These are phyloP conservation scores for Atrichornis clamosus DNA, from an alignment of 2,113 vertebrate species.

Conservation along the genomic window DNA sequence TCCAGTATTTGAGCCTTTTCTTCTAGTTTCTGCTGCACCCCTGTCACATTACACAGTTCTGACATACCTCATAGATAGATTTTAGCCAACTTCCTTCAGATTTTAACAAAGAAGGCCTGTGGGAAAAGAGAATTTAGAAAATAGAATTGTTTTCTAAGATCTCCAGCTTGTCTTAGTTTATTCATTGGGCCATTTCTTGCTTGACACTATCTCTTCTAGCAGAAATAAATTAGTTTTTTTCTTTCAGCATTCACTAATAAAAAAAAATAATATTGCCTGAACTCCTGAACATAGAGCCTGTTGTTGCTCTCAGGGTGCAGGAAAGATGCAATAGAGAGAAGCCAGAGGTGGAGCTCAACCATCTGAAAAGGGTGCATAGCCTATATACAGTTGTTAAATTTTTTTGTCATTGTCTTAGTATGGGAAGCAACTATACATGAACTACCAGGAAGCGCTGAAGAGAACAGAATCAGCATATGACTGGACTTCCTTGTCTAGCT, in stretches of 20 bases:
- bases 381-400: background rate
- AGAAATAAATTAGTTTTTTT: background rate
- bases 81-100: background rate
- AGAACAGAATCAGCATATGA: constrained; percentile 93
- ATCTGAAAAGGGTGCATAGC: background rate
- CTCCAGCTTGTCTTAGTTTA: background rate
- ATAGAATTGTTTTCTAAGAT: background rate
- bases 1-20: background rate
- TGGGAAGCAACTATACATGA: constrained; percentile 90
- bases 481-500: constrained; percentile 94
- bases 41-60: background rate
- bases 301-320: background rate
- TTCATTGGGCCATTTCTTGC: background rate
- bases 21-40: background rate
- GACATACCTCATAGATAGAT: background rate
- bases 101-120: background rate
- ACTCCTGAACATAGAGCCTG: background rate
- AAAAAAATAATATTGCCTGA: background rate
- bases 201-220: background rate
- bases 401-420: constrained; percentile 77
- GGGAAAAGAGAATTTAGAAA: background rate
- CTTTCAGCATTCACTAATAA: background rate
- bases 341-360: background rate
- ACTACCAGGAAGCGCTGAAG: constrained; percentile 96
- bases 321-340: background rate